Conservation (phyloP, 2,113 vertebrate genomes). For the Physeter macrocephalus region DNA sequence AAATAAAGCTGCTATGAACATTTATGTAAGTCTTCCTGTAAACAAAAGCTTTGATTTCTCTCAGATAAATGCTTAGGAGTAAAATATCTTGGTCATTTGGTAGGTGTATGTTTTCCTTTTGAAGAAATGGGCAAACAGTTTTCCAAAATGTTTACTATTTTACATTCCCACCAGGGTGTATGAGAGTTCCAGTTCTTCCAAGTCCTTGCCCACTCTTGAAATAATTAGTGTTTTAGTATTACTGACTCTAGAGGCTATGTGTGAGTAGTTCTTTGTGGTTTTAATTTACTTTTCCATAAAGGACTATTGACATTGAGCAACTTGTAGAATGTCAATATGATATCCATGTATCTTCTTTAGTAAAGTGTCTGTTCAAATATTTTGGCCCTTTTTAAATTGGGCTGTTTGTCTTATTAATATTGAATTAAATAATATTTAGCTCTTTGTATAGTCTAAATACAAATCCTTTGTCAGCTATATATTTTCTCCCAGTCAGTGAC, state of each 20-base stretch:
- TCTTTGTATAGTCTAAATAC: not conserved
- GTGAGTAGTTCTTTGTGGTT: not conserved
- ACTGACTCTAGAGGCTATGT: not conserved
- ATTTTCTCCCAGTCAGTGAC: not conserved
- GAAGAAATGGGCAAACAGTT: not conserved
- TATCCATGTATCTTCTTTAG: not conserved
- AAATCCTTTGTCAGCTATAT: not conserved
- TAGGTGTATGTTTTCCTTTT: not conserved
- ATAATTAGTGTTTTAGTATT: not conserved
- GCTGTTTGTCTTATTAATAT: not conserved
- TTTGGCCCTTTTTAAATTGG: not conserved
- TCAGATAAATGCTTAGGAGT: not conserved
- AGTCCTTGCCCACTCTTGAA: not conserved
- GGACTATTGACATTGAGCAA: not conserved
- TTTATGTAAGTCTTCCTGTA: not conserved
- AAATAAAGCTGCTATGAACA: not conserved
- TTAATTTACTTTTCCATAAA: not conserved
- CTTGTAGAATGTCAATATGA: not conserved
- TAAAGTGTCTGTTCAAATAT: not conserved
- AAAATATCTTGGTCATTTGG: not conserved
- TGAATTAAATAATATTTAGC: not conserved
- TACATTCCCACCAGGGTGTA: not conserved
- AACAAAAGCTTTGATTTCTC: not conserved
- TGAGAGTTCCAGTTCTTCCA: not conserved
- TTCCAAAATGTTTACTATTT: not conserved